Percentiles rank a stretch among this genome's conserved stretches.
Conservation (phyloP, 1,140 invertebrate genomes). For the Homarus americanus region DNA sequence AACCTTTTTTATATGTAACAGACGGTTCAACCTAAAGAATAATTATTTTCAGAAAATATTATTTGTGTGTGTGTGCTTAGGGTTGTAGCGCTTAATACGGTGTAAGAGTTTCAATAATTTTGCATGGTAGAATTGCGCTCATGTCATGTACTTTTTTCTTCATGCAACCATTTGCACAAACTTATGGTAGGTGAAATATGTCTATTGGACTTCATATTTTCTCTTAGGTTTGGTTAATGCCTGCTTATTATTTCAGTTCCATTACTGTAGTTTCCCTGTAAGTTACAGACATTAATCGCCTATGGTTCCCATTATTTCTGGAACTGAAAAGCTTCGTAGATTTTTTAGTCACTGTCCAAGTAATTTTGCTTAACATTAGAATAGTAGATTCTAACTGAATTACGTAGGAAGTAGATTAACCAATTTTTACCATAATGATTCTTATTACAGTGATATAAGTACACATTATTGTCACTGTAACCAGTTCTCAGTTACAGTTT, state of each 20-base stretch:
- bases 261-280: too few species aligned
- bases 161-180: conserved; percentile 7
- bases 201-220: not conserved
- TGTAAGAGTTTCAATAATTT: not conserved
- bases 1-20: not conserved
- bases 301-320: too few species aligned
- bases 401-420: too few species aligned
- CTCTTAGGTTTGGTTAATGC: not conserved
- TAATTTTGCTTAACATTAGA: too few species aligned
- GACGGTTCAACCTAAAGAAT: not conserved
- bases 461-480: too few species aligned
- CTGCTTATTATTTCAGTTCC: not conserved
- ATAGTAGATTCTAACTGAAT: too few species aligned
- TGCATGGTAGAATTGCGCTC: conserved; percentile 1
- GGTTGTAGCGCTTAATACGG: not conserved
- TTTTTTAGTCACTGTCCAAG: too few species aligned
- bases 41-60: not conserved
- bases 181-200: conserved; percentile 4
- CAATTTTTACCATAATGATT: too few species aligned
- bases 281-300: too few species aligned
- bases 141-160: conserved; percentile 9
- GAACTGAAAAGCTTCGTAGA: too few species aligned
- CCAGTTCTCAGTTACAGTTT: too few species aligned
- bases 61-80: not conserved
- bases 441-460: too few species aligned